These are phyloP conservation scores for Kryptolebias ocellatus DNA, from an alignment of 2,797 vertebrate species.

Conservation along the genomic window DNA sequence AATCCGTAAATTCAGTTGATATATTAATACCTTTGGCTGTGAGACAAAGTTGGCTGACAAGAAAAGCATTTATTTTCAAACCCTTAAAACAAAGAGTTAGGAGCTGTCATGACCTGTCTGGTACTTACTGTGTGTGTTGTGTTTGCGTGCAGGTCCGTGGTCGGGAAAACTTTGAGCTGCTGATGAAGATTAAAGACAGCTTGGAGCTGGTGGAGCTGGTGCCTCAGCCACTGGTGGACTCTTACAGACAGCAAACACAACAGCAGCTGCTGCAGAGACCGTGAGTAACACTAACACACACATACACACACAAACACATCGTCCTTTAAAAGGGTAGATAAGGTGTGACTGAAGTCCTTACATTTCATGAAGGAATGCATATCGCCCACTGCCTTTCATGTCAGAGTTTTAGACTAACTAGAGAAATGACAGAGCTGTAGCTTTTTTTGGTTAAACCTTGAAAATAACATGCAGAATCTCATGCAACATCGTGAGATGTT, in stretches of 20 bases:
- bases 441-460: too few species aligned
- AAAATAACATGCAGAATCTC: too few species aligned
- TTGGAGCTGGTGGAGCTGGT: conserved; percentile 96
- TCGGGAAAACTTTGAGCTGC: conserved; percentile 95
- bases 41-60: too few species aligned
- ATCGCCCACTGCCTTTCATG: too few species aligned
- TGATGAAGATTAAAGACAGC: conserved; percentile 98
- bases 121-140: conserved; percentile 1
- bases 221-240: conserved; percentile 94
- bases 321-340: not conserved
- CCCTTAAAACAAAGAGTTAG: not conserved
- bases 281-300: conserved; percentile 80
- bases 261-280: conserved; percentile 95
- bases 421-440: too few species aligned
- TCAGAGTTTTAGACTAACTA: too few species aligned
- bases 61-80: too few species aligned
- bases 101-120: not conserved
- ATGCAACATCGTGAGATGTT: too few species aligned
- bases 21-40: too few species aligned
- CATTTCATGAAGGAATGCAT: too few species aligned
- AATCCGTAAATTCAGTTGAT: too few species aligned
- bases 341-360: not conserved
- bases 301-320: conserved; percentile 5
- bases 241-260: conserved; percentile 95
- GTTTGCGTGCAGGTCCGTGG: conserved; percentile 88